A percentile compares a stretch with the other conserved stretches of the same genome.
Conservation (phyloP, 2,113 vertebrate species). For the Anser cygnoides region DNA sequence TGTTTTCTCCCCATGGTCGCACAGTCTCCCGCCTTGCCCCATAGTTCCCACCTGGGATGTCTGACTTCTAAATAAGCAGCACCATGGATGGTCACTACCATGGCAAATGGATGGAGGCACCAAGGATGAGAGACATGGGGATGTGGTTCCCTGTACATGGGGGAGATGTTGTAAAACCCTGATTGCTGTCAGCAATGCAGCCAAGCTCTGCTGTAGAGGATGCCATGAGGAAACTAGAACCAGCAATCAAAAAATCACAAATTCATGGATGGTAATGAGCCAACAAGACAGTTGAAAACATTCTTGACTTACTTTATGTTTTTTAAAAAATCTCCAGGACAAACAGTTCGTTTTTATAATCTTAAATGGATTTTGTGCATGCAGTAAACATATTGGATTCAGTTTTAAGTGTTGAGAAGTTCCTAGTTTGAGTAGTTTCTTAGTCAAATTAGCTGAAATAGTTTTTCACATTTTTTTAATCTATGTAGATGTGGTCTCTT, state of each 20-base stretch:
- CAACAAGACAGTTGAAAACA: neutral
- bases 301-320: neutral
- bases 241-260: neutral
- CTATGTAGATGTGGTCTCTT: neutral
- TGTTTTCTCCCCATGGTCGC: neutral
- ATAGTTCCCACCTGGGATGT: neutral
- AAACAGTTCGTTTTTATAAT: neutral
- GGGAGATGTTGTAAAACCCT: neutral
- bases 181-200: neutral
- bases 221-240: neutral
- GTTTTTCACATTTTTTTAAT: neutral
- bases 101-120: neutral
- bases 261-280: neutral
- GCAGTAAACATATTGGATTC: neutral
- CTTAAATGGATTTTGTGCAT: neutral
- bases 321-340: neutral
- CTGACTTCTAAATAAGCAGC: neutral
- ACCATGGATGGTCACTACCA: neutral
- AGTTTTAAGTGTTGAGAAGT: neutral
- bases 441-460: neutral
- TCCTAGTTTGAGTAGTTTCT: neutral
- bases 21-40: neutral
- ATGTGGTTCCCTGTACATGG: fast-evolving
- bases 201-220: neutral
- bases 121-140: too few relatives aligned